phyloP scores from a whole-genome alignment of 2,113 vertebrate species.

The Pycnonotus jocosus region DNA sequence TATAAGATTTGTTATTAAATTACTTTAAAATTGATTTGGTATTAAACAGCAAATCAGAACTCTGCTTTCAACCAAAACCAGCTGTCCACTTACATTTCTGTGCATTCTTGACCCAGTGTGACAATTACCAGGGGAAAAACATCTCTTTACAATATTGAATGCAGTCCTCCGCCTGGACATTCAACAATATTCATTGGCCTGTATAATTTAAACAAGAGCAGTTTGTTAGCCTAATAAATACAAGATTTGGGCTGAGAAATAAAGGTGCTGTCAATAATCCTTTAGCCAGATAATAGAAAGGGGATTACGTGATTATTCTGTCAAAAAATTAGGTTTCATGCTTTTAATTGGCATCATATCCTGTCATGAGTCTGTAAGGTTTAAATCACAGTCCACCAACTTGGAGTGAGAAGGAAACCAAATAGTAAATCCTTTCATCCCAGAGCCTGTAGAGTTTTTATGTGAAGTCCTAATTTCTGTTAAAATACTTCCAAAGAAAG shows the following conservation, averaged over 20 bases:
- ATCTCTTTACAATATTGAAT: constrained; percentile 58
- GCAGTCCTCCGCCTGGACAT: constrained; percentile 23
- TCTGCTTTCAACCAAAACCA: constrained; percentile 47
- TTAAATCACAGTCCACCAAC: constrained; percentile 73
- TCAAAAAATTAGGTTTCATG: constrained; percentile 72
- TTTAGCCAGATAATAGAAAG: constrained; percentile 69
- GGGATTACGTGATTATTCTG: constrained; percentile 69
- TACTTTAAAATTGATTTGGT: constrained; percentile 36
- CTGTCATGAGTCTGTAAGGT: constrained; percentile 60
- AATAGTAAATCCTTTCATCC: constrained; percentile 74
- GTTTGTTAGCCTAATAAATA: constrained; percentile 68
- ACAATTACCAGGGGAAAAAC: constrained; percentile 44
- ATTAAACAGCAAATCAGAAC: constrained; percentile 61
- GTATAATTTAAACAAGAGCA: constrained; percentile 66
- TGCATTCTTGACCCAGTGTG: constrained; percentile 38
- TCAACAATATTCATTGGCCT: constrained; percentile 48
- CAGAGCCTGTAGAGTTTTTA: constrained; percentile 49
- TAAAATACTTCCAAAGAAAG: constrained; percentile 71
- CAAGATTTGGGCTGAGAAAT: constrained; percentile 59
- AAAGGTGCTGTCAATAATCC: constrained; percentile 67
- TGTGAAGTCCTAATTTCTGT: constrained; percentile 69
- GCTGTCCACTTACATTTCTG: constrained; percentile 16
- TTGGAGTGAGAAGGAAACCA: constrained; percentile 58
- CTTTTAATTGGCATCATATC: constrained; percentile 78
- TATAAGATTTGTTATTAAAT: constrained; percentile 53